Conservation (phyloP, 2,888 invertebrate species). For the Acrobasis consociella region DNA sequence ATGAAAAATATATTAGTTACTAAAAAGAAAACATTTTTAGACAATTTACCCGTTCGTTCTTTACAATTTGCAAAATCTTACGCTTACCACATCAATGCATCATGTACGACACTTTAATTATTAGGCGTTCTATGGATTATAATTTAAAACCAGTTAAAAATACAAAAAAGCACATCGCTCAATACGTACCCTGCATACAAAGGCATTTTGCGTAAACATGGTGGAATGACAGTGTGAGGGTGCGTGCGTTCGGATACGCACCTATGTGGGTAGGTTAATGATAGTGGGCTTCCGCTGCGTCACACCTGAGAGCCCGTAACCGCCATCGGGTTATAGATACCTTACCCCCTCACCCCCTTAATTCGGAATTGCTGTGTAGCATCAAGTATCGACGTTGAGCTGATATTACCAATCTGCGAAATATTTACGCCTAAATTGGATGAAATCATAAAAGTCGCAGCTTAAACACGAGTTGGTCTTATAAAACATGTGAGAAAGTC, state of each 20-base stretch:
- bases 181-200: slow-evolving; percentile 65
- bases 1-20: no score
- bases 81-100: neutral
- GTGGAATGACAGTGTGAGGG: slow-evolving; percentile 42
- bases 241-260: slow-evolving; percentile 55
- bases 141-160: neutral
- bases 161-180: slow-evolving; percentile 33
- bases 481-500: no score
- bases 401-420: slow-evolving; percentile 18
- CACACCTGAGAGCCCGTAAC: slow-evolving; percentile 82
- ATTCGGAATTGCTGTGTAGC: slow-evolving; percentile 59
- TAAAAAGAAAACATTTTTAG: neutral
- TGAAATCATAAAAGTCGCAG: no score
- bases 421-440: neutral
- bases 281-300: slow-evolving; percentile 80
- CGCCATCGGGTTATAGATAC: slow-evolving; percentile 78
- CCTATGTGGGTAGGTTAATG: slow-evolving; percentile 78
- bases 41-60: neutral
- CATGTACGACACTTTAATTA: neutral
- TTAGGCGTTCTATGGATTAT: neutral
- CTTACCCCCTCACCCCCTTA: slow-evolving; percentile 70
- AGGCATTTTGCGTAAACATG: slow-evolving; percentile 49
- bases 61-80: neutral
- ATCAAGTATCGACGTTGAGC: slow-evolving; percentile 47
- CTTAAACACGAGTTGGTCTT: no score